Evolutionary conservation across 2,797 vertebrate species (phyloP).

Genomic region (Malacoraja senta): DNA sequence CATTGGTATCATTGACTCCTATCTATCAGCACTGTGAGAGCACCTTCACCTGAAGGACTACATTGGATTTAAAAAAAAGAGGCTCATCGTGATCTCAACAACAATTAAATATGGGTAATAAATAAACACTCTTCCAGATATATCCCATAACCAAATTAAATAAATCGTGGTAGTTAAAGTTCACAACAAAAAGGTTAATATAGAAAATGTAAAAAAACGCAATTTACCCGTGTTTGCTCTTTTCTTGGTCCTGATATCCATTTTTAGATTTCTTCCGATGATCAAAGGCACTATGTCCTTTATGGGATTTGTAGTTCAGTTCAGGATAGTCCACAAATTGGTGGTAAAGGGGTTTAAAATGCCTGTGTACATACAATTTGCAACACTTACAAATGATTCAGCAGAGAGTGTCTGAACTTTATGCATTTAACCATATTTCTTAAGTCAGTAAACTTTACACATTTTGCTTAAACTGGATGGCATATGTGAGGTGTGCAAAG

Average conservation of each 20-base stretch:
- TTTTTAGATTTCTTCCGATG: conserved; percentile 46
- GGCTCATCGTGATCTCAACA: too few relatives aligned
- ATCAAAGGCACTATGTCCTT: conserved; percentile 71
- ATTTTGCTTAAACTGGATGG: too few relatives aligned
- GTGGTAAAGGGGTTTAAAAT: conserved; percentile 67
- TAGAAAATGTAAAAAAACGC: neutral
- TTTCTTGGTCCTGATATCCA: conserved; percentile 46
- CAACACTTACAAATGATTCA: neutral
- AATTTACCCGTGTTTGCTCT: conserved; percentile 55
- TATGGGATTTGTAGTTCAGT: conserved; percentile 60
- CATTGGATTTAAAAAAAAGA: too few relatives aligned
- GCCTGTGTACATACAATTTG: conserved; percentile 56
- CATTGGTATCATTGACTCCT: too few relatives aligned
- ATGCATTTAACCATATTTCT: neutral
- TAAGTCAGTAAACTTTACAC: too few relatives aligned
- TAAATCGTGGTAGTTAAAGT: neutral
- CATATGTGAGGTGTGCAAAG: too few relatives aligned
- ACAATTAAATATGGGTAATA: too few relatives aligned
- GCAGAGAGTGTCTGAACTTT: too few relatives aligned
- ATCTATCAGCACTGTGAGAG: too few relatives aligned
- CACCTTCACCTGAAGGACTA: too few relatives aligned
- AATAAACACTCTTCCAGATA: too few relatives aligned
- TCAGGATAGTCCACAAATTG: conserved; percentile 71
- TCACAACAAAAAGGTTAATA: neutral
- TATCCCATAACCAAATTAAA: too few relatives aligned